These are phyloP conservation scores for Polyploca ridens DNA, from an alignment of 2,888 invertebrate species.

Conservation along the genomic window DNA sequence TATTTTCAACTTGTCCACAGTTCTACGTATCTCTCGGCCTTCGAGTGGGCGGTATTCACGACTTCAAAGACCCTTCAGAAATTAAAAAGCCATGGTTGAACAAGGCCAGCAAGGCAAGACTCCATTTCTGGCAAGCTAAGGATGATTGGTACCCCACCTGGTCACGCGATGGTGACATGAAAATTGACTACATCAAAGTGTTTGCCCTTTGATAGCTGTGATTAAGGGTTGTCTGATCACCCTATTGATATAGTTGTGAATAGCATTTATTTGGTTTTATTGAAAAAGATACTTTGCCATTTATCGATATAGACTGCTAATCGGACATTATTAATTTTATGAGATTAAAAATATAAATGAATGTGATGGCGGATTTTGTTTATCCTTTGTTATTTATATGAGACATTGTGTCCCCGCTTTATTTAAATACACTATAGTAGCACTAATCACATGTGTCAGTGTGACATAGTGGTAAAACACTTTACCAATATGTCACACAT, in stretches of 20 bases:
- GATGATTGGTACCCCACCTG: slow-evolving; percentile 86
- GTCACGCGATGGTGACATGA: slow-evolving; percentile 75
- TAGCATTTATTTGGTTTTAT: no score
- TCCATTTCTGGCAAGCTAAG: slow-evolving; percentile 86
- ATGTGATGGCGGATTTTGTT: neutral
- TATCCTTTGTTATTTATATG: neutral
- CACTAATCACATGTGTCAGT: no score
- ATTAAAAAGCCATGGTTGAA: slow-evolving; percentile 91
- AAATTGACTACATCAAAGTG: slow-evolving; percentile 86
- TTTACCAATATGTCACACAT: no score
- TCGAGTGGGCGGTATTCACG: slow-evolving; percentile 90
- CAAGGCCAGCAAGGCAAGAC: slow-evolving; percentile 84
- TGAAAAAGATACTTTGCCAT: neutral
- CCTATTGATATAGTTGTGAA: slow-evolving; percentile 1
- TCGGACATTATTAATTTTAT: neutral
- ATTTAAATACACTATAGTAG: no score
- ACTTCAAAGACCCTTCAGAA: slow-evolving; percentile 86
- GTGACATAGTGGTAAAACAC: no score
- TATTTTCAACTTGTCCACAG: slow-evolving; percentile 60
- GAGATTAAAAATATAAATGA: neutral
- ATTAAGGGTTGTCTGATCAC: slow-evolving; percentile 12
- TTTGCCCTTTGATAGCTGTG: slow-evolving; percentile 73
- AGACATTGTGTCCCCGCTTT: no score
- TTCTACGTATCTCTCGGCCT: slow-evolving; percentile 91
- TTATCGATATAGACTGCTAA: neutral